Conservation (phyloP, 2,113 vertebrate species). For the Dendrocopos noguchii region DNA sequence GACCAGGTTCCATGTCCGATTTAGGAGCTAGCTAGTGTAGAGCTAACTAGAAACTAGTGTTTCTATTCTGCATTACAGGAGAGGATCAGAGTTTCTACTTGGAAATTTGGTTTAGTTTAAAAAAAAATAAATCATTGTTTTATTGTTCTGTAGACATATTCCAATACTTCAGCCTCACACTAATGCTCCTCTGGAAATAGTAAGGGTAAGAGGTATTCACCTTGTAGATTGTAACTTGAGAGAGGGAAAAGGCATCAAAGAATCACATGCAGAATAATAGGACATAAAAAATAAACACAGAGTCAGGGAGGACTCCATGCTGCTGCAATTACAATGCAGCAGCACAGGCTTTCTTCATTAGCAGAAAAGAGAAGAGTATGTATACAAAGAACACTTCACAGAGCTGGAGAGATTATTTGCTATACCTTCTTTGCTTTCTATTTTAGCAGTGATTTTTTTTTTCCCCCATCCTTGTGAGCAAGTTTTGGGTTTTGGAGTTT, state of each 20-base stretch:
- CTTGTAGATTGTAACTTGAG: neutral
- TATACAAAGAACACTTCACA: neutral
- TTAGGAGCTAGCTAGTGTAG: neutral
- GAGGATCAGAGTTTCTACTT: neutral
- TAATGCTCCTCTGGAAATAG: neutral
- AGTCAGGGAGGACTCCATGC: neutral
- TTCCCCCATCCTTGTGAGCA: neutral
- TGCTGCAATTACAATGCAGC: neutral
- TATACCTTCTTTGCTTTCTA: neutral
- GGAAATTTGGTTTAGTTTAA: neutral
- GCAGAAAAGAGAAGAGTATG: neutral
- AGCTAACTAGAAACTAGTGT: neutral
- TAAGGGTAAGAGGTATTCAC: neutral
- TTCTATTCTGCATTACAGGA: neutral
- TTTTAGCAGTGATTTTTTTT: neutral
- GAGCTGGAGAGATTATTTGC: neutral
- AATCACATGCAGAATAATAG: neutral
- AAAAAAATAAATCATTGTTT: conserved; percentile 6
- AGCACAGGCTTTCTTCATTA: neutral
- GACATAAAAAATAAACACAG: neutral
- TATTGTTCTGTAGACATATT: neutral
- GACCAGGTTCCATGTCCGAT: neutral
- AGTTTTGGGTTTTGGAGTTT: neutral
- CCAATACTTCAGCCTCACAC: neutral
- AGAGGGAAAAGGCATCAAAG: neutral